phyloP scores from a whole-genome alignment of 1,140 invertebrate genomes.

The Anoplolepis gracilipes region DNA sequence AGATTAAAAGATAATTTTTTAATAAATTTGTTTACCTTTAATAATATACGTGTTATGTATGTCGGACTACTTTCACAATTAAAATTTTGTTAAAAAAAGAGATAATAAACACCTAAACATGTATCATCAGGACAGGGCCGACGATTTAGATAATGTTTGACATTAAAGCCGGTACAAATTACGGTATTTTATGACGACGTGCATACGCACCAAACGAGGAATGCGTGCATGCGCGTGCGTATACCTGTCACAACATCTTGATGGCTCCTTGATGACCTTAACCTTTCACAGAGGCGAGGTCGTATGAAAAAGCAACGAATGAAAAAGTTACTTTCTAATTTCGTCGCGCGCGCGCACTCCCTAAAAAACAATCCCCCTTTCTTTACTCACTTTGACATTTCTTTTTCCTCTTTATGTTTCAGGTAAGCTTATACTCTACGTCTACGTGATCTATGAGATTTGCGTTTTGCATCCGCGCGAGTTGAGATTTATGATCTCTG shows the following conservation, averaged over 20 bases:
- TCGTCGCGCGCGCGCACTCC: slow-evolving; percentile 20
- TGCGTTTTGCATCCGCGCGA: slow-evolving; percentile 42
- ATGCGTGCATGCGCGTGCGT: neutral
- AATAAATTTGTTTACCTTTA: neutral
- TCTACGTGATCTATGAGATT: slow-evolving; percentile 8
- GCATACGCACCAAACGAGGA: slow-evolving; percentile 28
- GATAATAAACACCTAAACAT: neutral
- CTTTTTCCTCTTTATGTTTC: slow-evolving; percentile 70
- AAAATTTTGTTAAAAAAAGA: neutral
- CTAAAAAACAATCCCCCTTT: neutral
- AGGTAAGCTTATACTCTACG: slow-evolving; percentile 79
- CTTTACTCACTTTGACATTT: neutral
- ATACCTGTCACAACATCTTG: slow-evolving; percentile 69
- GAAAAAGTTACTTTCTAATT: slow-evolving; percentile 71
- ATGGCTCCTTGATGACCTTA: slow-evolving; percentile 78
- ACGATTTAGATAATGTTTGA: neutral
- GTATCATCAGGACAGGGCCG: neutral
- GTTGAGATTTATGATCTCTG: slow-evolving; percentile 15
- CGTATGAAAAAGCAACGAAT: slow-evolving; percentile 41
- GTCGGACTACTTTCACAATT: neutral
- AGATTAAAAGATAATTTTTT: neutral
- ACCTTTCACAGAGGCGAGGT: slow-evolving; percentile 75
- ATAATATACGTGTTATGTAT: neutral
- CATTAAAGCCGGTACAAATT: slow-evolving; percentile 19
- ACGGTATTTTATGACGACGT: slow-evolving; percentile 27